Percentiles rank a stretch among this genome's conserved stretches.
These are phyloP conservation scores for Lacanobia oleracea DNA, from an alignment of 2,888 invertebrate species.

Conservation along the genomic window DNA sequence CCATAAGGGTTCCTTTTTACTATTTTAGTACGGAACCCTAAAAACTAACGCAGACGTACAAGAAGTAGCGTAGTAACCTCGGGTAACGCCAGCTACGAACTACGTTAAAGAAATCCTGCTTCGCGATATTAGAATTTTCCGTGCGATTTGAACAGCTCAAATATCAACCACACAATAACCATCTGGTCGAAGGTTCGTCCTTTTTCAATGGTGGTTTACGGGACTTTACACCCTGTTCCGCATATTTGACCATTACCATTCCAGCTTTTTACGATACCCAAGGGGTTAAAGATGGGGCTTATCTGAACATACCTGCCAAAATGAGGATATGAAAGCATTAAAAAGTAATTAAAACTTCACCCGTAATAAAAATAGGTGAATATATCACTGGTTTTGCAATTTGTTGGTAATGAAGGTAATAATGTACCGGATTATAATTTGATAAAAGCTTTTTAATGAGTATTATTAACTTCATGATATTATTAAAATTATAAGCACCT, in stretches of 20 bases:
- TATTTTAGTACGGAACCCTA: too few species aligned
- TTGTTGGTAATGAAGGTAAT: background rate
- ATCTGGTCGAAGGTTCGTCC: too few species aligned
- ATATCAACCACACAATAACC: too few species aligned
- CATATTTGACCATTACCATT: slow-evolving; percentile 1
- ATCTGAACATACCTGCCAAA: slow-evolving; percentile 8
- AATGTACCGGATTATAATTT: background rate
- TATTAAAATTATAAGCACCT: background rate
- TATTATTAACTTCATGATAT: background rate
- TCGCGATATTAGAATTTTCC: too few species aligned
- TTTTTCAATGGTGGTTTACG: too few species aligned
- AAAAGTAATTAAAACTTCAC: slow-evolving; percentile 29
- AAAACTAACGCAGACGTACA: too few species aligned
- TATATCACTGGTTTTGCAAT: background rate
- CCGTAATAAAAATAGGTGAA: background rate
- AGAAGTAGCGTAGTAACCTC: too few species aligned
- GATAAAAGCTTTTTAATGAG: slow-evolving; percentile 1
- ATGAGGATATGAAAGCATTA: slow-evolving; percentile 22
- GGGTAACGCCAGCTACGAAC: too few species aligned
- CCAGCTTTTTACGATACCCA: slow-evolving; percentile 29
- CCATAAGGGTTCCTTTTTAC: too few species aligned
- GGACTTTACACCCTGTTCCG: background rate
- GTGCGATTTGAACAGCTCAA: too few species aligned
- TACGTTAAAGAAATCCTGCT: too few species aligned
- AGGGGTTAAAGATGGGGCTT: slow-evolving; percentile 1